Conservation (phyloP, 2,888 invertebrate species). For the Thera britannica region DNA sequence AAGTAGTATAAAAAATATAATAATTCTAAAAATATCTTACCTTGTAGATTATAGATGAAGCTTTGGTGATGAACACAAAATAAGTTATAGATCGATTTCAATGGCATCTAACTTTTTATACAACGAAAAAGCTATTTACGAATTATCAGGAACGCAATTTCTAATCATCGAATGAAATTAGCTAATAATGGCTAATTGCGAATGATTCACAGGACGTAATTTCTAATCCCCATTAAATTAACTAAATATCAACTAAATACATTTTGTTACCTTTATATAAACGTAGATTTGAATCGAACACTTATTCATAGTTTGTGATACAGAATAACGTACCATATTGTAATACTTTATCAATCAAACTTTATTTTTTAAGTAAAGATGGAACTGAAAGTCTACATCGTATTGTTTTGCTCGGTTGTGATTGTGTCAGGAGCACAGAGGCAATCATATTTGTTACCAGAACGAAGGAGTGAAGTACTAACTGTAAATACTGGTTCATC, state of each 20-base stretch:
- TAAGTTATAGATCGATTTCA: constrained; percentile 1
- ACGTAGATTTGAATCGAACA: not conserved
- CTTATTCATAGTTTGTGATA: not conserved
- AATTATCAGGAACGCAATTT: constrained; percentile 9
- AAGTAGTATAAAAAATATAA: not conserved
- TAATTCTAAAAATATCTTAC: constrained; percentile 10
- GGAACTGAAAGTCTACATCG: constrained; percentile 14
- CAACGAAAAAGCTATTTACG: constrained; percentile 3
- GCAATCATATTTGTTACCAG: constrained; percentile 40
- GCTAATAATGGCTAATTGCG: not conserved
- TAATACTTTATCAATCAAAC: not conserved
- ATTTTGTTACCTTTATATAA: constrained; percentile 10
- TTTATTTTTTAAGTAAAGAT: constrained; percentile 22
- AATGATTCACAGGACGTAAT: constrained; percentile 27
- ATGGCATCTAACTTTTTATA: constrained; percentile 23
- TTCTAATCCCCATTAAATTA: constrained; percentile 22
- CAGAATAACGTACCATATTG: not conserved
- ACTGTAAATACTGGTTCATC: constrained; percentile 16
- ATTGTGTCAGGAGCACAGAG: constrained; percentile 31
- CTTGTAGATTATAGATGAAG: constrained; percentile 2
- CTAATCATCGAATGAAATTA: too few relatives aligned
- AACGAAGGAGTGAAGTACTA: constrained; percentile 34
- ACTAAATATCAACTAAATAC: constrained; percentile 24
- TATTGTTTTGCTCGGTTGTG: constrained; percentile 21
- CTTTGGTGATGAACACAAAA: not conserved